phyloP scores from a whole-genome alignment of 2,797 vertebrate species.

The Glyptemys insculpta region DNA sequence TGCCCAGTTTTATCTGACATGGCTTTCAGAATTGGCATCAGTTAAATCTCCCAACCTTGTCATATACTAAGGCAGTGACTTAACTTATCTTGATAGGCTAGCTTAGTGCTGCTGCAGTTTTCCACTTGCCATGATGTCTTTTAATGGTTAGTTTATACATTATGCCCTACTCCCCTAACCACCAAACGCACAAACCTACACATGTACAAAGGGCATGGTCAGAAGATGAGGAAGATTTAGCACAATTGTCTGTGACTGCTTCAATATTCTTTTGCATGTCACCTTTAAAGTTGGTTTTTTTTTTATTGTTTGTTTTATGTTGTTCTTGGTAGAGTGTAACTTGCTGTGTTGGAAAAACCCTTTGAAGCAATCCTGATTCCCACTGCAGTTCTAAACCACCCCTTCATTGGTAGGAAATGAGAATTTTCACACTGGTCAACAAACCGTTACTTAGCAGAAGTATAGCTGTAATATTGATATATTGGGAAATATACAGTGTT shows the following conservation, averaged over 20 bases:
- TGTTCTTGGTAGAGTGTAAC: background rate
- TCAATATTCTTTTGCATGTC: slow-evolving; percentile 3
- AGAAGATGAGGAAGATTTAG: background rate
- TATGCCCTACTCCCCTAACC: slow-evolving; percentile 43
- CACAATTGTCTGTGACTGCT: background rate
- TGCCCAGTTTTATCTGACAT: background rate
- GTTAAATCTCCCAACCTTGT: slow-evolving; percentile 57
- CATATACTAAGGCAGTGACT: slow-evolving; percentile 60
- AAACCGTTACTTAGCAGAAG: background rate
- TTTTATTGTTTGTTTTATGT: background rate
- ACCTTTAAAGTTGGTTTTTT: background rate
- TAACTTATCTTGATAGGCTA: slow-evolving; percentile 70
- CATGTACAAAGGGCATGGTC: background rate
- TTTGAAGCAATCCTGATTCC: background rate
- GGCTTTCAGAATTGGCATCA: slow-evolving; percentile 9
- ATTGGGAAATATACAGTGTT: fast-evolving
- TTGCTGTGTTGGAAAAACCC: slow-evolving; percentile 15
- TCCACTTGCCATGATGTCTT: slow-evolving; percentile 71
- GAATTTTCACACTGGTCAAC: background rate
- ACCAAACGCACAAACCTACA: background rate
- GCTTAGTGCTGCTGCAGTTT: slow-evolving; percentile 69
- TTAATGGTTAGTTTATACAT: slow-evolving; percentile 54
- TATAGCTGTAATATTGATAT: background rate
- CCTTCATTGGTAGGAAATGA: background rate
- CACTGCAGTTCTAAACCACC: background rate